A percentile compares a stretch with the other conserved stretches of the same genome.
These are phyloP conservation scores for Lycophotia porphyrea DNA, from an alignment of 2,888 invertebrate genomes.

Conservation along the genomic window DNA sequence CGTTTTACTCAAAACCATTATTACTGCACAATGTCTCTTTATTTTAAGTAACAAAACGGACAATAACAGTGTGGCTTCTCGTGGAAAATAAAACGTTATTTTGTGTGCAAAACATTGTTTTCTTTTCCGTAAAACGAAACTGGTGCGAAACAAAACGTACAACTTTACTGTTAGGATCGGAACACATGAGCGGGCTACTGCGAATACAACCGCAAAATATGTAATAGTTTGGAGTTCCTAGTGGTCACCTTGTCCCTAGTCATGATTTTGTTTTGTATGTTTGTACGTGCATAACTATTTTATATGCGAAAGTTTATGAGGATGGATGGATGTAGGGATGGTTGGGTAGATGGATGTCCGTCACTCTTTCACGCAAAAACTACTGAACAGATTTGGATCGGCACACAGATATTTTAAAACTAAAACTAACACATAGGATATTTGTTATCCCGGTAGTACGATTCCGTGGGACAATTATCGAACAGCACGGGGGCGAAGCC, in stretches of 20 bases:
- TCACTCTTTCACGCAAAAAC: not conserved
- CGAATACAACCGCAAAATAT: not conserved
- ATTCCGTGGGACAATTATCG: not conserved
- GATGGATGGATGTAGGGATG: not conserved
- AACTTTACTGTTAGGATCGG: conserved; percentile 31
- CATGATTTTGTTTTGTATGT: not conserved
- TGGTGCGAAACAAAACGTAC: conserved; percentile 35
- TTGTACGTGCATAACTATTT: not conserved
- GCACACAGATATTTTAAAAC: not conserved
- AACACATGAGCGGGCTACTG: conserved; percentile 7
- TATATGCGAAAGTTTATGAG: not conserved
- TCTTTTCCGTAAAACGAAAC: conserved; percentile 48
- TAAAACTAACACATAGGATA: not conserved
- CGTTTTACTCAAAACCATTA: conserved; percentile 9
- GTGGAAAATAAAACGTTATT: conserved; percentile 45
- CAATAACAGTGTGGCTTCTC: conserved; percentile 25
- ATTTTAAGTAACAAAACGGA: conserved; percentile 25
- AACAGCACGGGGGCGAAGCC: not conserved
- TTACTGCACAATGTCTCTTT: conserved; percentile 11
- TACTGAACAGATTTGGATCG: not conserved
- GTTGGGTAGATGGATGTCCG: not conserved
- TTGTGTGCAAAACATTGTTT: conserved; percentile 47
- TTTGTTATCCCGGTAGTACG: not conserved
- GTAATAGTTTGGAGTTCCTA: not conserved
- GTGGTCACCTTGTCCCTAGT: not conserved